Evolutionary conservation across 2,797 vertebrate species (phyloP).

Genomic region (Scleropages formosus): DNA sequence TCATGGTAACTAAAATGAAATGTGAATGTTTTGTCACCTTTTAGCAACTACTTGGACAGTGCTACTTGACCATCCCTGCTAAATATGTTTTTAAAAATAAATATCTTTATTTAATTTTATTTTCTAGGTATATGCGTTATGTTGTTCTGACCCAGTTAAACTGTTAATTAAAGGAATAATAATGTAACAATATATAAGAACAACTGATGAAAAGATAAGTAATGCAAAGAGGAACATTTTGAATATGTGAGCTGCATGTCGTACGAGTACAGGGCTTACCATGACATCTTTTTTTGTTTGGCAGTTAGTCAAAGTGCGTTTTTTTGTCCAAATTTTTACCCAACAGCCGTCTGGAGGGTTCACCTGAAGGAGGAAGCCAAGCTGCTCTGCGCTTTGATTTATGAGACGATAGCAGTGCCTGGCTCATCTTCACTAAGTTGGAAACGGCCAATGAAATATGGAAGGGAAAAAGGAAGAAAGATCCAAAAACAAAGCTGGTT

Average conservation of each 20-base stretch:
- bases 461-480: constrained; percentile 41
- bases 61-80: too few relatives aligned
- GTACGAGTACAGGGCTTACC: background rate
- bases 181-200: too few relatives aligned
- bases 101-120: too few relatives aligned
- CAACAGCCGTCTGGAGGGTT: constrained; percentile 58
- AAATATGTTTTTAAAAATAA: too few relatives aligned
- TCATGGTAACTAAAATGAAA: too few relatives aligned
- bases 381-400: constrained; percentile 66
- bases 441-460: constrained; percentile 50
- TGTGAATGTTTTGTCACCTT: too few relatives aligned
- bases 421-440: constrained; percentile 73
- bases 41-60: too few relatives aligned
- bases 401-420: constrained; percentile 68
- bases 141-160: too few relatives aligned
- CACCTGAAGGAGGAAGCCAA: constrained; percentile 73
- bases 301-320: constrained; percentile 70
- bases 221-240: too few relatives aligned
- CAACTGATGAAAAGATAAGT: too few relatives aligned
- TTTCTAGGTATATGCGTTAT: too few relatives aligned
- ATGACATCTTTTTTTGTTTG: constrained; percentile 58
- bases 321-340: constrained; percentile 37
- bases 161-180: too few relatives aligned
- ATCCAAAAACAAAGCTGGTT: constrained; percentile 66
- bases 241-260: background rate